Evolutionary conservation across 2,113 vertebrate species (phyloP).

Genomic region (Cinclus mexicanus): DNA sequence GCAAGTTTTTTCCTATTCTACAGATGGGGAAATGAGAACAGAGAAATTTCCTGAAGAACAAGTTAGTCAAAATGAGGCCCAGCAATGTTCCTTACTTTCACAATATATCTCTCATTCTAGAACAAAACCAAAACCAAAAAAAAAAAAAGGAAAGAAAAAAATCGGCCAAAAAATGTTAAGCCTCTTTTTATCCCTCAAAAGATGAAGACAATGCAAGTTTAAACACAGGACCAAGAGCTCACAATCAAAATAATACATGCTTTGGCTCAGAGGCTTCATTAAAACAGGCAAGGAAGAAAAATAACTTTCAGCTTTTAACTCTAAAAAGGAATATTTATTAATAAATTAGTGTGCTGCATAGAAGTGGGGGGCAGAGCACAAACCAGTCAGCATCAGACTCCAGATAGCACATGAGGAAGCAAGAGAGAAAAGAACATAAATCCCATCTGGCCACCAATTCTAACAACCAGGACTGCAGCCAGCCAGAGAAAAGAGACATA

Average conservation of each 20-base stretch:
- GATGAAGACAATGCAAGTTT: background rate
- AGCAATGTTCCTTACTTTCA: constrained; percentile 6
- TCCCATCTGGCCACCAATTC: constrained; percentile 54
- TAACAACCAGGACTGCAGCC: constrained; percentile 41
- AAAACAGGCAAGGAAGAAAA: background rate
- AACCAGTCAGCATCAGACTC: constrained; percentile 8
- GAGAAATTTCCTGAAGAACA: constrained; percentile 41
- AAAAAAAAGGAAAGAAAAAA: background rate
- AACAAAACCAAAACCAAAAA: background rate
- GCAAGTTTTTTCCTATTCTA: background rate
- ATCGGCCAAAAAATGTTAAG: background rate
- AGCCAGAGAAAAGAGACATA: constrained; percentile 42
- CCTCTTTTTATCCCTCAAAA: background rate
- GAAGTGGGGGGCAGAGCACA: background rate
- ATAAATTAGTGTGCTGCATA: background rate
- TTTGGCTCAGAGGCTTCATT: background rate
- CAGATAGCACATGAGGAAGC: constrained; percentile 40
- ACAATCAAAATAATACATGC: background rate
- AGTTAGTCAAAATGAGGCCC: constrained; percentile 23
- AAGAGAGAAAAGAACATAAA: constrained; percentile 48
- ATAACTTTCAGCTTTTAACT: background rate
- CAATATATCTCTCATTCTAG: constrained; percentile 6
- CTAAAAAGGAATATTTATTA: constrained; percentile 6
- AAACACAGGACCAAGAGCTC: background rate
- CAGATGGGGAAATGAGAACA: constrained; percentile 39